These are phyloP conservation scores for Oryzias sinensis DNA, from an alignment of 2,797 vertebrate genomes.

Conservation along the genomic window DNA sequence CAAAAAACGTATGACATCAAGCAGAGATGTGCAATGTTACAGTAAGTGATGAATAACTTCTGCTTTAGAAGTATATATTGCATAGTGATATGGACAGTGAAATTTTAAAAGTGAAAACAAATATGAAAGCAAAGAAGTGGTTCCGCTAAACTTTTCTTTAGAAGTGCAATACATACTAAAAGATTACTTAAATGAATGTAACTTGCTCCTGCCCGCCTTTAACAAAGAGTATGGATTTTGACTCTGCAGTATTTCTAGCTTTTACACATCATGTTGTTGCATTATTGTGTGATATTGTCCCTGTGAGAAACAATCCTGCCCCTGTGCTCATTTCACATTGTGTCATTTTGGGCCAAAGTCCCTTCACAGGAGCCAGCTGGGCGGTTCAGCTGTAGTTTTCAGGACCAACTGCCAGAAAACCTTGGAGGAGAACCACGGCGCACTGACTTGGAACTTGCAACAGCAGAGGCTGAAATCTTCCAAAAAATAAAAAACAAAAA, in stretches of 20 bases:
- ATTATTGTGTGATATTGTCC: slow-evolving; percentile 4
- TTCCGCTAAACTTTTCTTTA: too few relatives aligned
- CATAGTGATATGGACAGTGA: too few relatives aligned
- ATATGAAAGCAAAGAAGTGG: too few relatives aligned
- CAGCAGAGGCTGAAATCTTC: background rate
- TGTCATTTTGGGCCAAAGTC: slow-evolving; percentile 8
- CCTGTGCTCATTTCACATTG: slow-evolving; percentile 13
- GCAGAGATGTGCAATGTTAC: too few relatives aligned
- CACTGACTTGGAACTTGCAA: background rate
- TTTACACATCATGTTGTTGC: slow-evolving; percentile 1
- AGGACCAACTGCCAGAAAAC: slow-evolving; percentile 24
- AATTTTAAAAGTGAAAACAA: too few relatives aligned
- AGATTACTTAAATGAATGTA: too few relatives aligned
- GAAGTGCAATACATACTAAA: too few relatives aligned
- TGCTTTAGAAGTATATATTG: too few relatives aligned
- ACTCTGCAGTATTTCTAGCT: background rate
- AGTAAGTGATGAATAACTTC: too few relatives aligned
- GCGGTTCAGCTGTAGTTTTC: slow-evolving; percentile 14
- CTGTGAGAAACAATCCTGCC: background rate
- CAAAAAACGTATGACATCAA: too few relatives aligned
- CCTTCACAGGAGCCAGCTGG: slow-evolving; percentile 5
- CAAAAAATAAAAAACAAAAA: background rate
- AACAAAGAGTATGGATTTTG: too few relatives aligned
- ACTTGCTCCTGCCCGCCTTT: too few relatives aligned
- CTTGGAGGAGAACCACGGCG: slow-evolving; percentile 23